Conservation (phyloP, 2,113 vertebrate species). For the Podarcis cretensis region DNA sequence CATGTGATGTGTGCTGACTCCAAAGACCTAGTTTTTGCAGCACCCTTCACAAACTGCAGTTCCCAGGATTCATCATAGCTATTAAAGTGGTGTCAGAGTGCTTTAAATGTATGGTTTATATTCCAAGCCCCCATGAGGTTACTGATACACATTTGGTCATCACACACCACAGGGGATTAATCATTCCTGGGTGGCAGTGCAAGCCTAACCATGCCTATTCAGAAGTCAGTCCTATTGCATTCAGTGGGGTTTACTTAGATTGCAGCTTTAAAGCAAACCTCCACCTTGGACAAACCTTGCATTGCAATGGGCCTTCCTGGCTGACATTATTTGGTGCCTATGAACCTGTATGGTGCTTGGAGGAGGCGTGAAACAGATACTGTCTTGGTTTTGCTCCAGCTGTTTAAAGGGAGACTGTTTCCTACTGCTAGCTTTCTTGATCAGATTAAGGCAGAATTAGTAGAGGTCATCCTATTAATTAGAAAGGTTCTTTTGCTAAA, state of each 20-base stretch:
- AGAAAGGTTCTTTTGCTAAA: constrained; percentile 20
- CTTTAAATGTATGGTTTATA: no score
- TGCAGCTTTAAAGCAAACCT: no score
- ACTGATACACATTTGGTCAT: no score
- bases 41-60: no score
- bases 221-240: no score
- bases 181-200: background rate
- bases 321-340: background rate
- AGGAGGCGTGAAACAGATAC: background rate
- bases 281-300: background rate
- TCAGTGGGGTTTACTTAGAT: no score
- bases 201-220: no score
- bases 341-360: background rate
- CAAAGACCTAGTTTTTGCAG: no score
- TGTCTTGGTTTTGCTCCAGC: background rate
- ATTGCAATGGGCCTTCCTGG: background rate
- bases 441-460: constrained; percentile 16
- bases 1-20: no score
- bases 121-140: no score
- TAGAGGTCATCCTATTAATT: constrained; percentile 7
- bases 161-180: background rate
- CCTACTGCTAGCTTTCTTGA: background rate
- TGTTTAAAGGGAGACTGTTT: background rate
- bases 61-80: no score
- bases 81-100: no score